Base-by-base conservation (phyloP, 2,113 vertebrate species). In the Pseudopipra pipra region DNA sequence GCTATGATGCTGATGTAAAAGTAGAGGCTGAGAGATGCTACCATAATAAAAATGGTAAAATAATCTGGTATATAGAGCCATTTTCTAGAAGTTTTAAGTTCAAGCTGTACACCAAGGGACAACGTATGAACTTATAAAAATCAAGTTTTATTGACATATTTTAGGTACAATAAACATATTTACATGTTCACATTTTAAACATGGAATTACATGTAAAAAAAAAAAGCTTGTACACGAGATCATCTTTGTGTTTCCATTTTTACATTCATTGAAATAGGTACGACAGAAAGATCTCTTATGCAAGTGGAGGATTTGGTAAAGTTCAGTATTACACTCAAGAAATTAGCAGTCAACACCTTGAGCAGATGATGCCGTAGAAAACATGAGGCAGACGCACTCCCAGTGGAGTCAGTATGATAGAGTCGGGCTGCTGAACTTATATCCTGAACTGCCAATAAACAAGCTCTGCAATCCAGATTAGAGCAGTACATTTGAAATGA, bases 101-200 rank as follows among this genome's bases (percentile, higher is more conserved):
- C 14, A 66, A 46, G 27, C 22, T 41, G 47, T 12, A 82, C 33
- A 96, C 17, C 14, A 87, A 77, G 55, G 16, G 6, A 90, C 62
- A 56, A 88, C 1, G 8, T 43, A 89, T 8, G 17, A 71, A 76
- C 35, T 37, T 0, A 72, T 63, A 62, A 63, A 82, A 7, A 79
- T 37, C 5, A 22, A 41, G 27, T 78, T 97, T 97, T 97, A 97
- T 97, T 97, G 66, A 96, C 73, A 96, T 37, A 67, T 24, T 90
- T 92, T 28, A 77, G 37, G 56, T 96, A 97, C 97, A 96, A 80
- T 87, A 87, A 90, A 83, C 83, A 91, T 77, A 94, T 91, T 51
- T 74, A 93, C 91, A 97, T 4, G 83, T 70, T 71, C 77, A 97
- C 91, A 97, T 65, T 73, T 89, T 51, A 82, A 71, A 90, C 56